Conservation (phyloP, 2,797 vertebrate species). For the Sebastes flavidus region DNA sequence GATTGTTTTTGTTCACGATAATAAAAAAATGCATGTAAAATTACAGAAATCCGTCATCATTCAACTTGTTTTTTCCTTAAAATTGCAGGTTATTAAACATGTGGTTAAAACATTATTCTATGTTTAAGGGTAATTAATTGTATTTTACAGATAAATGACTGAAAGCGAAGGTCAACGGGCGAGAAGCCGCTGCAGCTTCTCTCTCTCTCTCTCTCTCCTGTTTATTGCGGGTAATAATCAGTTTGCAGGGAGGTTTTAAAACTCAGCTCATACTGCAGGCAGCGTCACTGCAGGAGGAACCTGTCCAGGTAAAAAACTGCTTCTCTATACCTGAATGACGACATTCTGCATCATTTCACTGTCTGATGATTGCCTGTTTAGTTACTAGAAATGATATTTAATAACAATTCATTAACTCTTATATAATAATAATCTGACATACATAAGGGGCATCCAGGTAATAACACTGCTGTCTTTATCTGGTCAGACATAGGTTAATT, state of each 20-base stretch:
- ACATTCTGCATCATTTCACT: background rate
- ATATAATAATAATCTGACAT: background rate
- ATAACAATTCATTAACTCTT: background rate
- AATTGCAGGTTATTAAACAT: no score
- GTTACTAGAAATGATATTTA: background rate
- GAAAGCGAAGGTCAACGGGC: background rate
- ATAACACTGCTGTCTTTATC: no score
- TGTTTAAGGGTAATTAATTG: no score
- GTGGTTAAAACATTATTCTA: no score
- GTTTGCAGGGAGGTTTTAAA: slow-evolving; percentile 60
- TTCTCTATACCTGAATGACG: slow-evolving; percentile 28
- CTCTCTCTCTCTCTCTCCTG: background rate
- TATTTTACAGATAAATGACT: no score
- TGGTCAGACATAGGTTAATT: no score
- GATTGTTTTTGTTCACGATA: no score
- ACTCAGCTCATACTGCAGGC: slow-evolving; percentile 1
- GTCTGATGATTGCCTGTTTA: background rate
- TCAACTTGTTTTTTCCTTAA: no score
- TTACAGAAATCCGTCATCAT: no score
- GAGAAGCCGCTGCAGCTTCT: background rate
- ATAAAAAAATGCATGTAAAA: no score
- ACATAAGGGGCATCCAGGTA: background rate
- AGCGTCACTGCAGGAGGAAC: slow-evolving; percentile 64
- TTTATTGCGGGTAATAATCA: slow-evolving; percentile 76
- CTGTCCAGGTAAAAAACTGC: slow-evolving; percentile 73